phyloP scores from a whole-genome alignment of 2,888 invertebrate genomes.

The Aphodius granarius region DNA sequence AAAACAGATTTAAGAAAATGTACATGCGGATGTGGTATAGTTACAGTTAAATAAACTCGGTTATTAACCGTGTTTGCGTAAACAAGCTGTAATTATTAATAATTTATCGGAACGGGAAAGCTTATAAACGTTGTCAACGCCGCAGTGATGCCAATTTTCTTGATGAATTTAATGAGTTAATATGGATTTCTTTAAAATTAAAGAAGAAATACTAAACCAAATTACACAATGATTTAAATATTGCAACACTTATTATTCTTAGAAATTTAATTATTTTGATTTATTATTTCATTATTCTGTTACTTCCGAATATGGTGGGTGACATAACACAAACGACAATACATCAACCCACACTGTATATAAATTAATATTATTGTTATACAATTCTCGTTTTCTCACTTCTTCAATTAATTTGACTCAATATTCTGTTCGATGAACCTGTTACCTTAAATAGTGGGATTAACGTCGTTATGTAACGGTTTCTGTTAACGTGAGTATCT shows the following conservation, averaged over 20 bases:
- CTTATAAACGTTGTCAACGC: neutral
- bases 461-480: neutral
- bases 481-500: neutral
- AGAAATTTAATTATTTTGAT: too few species aligned
- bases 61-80: neutral
- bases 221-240: too few species aligned
- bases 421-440: neutral
- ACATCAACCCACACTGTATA: too few species aligned
- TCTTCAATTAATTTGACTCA: too few species aligned
- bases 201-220: too few species aligned
- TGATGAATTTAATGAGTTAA: neutral
- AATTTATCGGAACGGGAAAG: neutral
- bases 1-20: neutral
- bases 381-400: too few species aligned
- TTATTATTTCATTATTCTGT: neutral
- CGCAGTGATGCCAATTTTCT: neutral
- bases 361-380: too few species aligned
- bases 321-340: too few species aligned
- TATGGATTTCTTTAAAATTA: too few species aligned
- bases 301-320: neutral
- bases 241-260: too few species aligned
- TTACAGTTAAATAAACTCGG: neutral
- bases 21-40: neutral
- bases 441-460: neutral
- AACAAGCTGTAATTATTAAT: neutral